These are phyloP conservation scores for Passer montanus DNA, from an alignment of 2,113 vertebrate species.

Conservation along the genomic window DNA sequence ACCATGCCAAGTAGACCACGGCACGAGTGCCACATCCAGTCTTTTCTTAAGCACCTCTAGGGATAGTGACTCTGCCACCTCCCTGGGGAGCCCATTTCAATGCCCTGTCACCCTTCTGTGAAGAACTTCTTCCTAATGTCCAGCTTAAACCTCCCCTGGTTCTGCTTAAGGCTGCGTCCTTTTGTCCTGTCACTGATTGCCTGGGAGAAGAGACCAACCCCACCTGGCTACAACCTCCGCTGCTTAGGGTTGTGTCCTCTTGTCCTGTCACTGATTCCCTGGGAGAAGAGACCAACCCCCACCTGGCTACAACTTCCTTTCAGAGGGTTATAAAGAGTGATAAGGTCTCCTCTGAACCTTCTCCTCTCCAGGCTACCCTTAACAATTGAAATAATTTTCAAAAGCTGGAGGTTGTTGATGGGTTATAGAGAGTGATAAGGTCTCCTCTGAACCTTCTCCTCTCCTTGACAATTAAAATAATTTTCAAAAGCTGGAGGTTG, in stretches of 20 bases:
- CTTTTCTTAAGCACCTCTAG: not conserved
- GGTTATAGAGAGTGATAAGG: not conserved
- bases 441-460: not conserved
- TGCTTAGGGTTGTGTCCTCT: not conserved
- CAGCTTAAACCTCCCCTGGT: not conserved
- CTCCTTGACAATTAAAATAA: not conserved
- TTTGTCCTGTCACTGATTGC: not conserved
- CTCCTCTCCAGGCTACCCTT: not conserved
- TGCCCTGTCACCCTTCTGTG: not conserved
- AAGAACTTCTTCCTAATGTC: not conserved
- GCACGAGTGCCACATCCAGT: not conserved
- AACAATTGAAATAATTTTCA: not conserved
- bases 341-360: not conserved
- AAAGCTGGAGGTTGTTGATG: not conserved
- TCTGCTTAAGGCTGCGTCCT: not conserved
- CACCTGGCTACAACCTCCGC: not conserved
- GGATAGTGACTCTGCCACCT: not conserved
- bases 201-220: not conserved
- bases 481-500: not conserved
- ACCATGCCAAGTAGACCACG: too few relatives aligned
- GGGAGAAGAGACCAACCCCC: not conserved
- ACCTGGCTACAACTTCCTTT: not conserved
- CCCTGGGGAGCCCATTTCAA: not conserved
- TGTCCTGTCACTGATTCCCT: not conserved
- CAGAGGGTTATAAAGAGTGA: not conserved